Base-by-base conservation (phyloP, 2,888 invertebrate genomes). In the Ophion costatus region DNA sequence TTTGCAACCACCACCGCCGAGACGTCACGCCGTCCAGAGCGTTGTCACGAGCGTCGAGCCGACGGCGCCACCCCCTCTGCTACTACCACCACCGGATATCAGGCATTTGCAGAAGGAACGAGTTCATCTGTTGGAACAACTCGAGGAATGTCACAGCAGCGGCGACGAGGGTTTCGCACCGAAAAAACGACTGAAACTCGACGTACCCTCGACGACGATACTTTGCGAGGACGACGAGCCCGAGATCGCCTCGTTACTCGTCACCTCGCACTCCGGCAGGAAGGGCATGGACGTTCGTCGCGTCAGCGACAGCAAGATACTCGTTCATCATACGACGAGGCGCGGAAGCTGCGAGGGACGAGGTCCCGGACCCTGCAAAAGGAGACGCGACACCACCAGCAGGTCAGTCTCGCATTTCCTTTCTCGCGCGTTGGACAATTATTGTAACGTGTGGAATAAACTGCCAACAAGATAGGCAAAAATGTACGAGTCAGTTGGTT, bases 101-200 rank as follows among this genome's bases (percentile, higher is more conserved):
- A 94, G 96, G 89, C 95, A 95, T 91, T 94, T 96, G 88, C 96
- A 96, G 92, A 96, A 96, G 91, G 96, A 96, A 92, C 95, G 96
- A 74, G 96, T 96, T 71, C 96, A 96, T 91, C 94, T 96, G 83
- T 94, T 96, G 88, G 96, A 96, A 92, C 96, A 96, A 92, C 94
- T 96, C 90, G 96, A 96, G 91, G 96, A 96, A 90, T 96, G 96
- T 94, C 95, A 95, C 90, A 96, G 96, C 92, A 96, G 96, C 91
- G 96, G 96, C 86, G 96, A 96, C 93, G 96, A 96, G 92, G 91
- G 91, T 63, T 95, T 95, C 87, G 95, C 95, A 89, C 96, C 96
- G 83, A 96, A 96, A 91, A 96, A 96, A 92, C 95, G 96, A 84
- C 94, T 95, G 85, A 96, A 96, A 92, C 94, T 96, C 89, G 96